Evolutionary conservation across 2,797 vertebrate species (phyloP), one percentile per base, ranked within the genome.

Genomic region (Carapus acus): DNA sequence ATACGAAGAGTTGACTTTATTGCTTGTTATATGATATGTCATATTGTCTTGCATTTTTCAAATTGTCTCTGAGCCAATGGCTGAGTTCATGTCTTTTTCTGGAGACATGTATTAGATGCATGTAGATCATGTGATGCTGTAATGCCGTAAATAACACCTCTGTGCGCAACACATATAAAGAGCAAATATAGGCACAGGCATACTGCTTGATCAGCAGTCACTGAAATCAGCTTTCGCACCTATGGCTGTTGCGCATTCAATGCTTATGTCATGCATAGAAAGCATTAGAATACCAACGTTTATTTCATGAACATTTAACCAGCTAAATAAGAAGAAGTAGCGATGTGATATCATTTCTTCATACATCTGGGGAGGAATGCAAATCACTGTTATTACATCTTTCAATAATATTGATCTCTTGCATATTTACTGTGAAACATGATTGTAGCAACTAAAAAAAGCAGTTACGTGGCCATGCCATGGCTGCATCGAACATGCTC

Each of bases 71-170:
- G 23, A 9, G 36, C 18, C 60, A 64, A 19, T 50, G 33, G 40
- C 33, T 40, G 12, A 42, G 58, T 50, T 51, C 19, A 50, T 41
- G 3, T 14, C 46, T 33, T 69, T 56, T 59, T 57, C 33, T 53
- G 40, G 51, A 52, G 22, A 43, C 33, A 15, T 21, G 31, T 23
- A n/a, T 16, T 34, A 58, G 51, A 15, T 43, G 15, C 24, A 36
- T 15, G 34, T 36, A 15, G 3, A 15, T 29, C 14, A 3, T n/a
- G n/a, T n/a, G n/a, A n/a, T n/a, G n/a, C n/a, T n/a, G n/a, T n/a
- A n/a, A n/a, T n/a, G n/a, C n/a, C n/a, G n/a, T n/a, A n/a, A n/a
- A n/a, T n/a, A n/a, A n/a, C n/a, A n/a, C n/a, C n/a, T n/a, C n/a
- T n/a, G n/a, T n/a, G n/a, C n/a, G n/a, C n/a, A n/a, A n/a, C n/a